Conservation (phyloP, 2,113 vertebrate species). For the Anoplopoma fimbria region DNA sequence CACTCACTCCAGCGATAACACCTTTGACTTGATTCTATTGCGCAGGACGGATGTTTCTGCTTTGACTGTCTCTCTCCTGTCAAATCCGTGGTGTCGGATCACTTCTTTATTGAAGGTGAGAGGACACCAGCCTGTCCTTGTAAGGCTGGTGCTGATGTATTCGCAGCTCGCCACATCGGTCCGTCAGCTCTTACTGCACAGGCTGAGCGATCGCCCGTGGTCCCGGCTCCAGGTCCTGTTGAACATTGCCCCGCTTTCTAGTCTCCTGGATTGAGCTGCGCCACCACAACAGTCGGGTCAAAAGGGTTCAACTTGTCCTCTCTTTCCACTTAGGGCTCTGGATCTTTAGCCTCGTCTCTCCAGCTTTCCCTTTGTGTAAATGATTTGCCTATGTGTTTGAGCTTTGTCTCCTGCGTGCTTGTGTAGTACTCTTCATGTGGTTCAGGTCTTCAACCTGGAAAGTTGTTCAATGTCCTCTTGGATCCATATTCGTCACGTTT, state of each 20-base stretch:
- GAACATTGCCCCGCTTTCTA: background rate
- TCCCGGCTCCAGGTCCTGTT: background rate
- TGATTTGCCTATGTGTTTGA: too few species aligned
- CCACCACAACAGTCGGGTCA: background rate
- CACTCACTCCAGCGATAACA: background rate
- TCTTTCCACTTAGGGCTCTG: background rate
- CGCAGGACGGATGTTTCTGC: background rate
- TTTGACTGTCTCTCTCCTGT: background rate
- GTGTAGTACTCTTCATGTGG: background rate
- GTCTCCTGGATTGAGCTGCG: background rate
- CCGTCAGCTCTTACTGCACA: background rate
- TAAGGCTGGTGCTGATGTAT: background rate
- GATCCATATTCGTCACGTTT: background rate
- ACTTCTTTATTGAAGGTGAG: background rate
- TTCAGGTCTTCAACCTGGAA: background rate
- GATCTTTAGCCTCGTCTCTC: background rate
- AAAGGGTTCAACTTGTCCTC: background rate
- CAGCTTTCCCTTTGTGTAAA: background rate
- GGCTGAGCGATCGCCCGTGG: background rate
- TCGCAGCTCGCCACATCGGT: background rate
- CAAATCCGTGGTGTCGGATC: background rate
- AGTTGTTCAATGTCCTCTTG: background rate
- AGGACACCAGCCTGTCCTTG: background rate
- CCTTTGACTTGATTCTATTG: background rate
- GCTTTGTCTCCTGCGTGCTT: background rate